Conservation (phyloP, 2,113 vertebrate species). For the Istiophorus platypterus region DNA sequence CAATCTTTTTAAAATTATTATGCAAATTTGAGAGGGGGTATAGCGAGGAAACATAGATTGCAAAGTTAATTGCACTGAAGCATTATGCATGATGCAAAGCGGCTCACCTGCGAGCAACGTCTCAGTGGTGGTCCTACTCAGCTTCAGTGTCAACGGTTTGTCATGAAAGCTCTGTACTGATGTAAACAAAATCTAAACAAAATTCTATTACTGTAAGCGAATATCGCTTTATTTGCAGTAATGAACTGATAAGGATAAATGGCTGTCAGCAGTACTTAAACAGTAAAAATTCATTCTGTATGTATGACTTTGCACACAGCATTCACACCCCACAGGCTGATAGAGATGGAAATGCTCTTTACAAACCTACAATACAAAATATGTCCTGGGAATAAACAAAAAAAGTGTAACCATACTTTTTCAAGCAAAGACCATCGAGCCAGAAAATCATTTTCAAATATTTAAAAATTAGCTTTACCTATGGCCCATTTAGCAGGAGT, state of each 20-base stretch:
- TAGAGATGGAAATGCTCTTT: not conserved
- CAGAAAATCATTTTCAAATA: not conserved
- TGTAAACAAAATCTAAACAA: not conserved
- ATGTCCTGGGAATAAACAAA: not conserved
- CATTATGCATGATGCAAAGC: not conserved
- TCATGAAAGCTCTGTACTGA: not conserved
- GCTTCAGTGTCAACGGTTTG: not conserved
- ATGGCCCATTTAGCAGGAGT: not conserved
- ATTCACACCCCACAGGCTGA: not conserved
- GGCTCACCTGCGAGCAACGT: not conserved
- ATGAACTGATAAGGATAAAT: not conserved
- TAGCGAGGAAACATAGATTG: too few relatives aligned
- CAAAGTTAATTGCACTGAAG: constrained; percentile 6
- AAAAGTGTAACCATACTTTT: not conserved
- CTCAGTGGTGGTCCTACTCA: not conserved
- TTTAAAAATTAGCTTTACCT: constrained; percentile 1
- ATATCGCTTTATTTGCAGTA: not conserved
- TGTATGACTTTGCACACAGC: not conserved
- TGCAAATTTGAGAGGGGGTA: constrained; percentile 14
- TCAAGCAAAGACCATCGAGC: not conserved
- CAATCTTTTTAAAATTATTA: constrained; percentile 32
- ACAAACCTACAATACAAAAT: not conserved
- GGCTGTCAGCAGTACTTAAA: not conserved
- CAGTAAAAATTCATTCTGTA: not conserved
- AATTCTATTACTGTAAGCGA: not conserved